Evolutionary conservation across 2,113 vertebrate genomes (phyloP).

Genomic region (Catagonus wagneri): DNA sequence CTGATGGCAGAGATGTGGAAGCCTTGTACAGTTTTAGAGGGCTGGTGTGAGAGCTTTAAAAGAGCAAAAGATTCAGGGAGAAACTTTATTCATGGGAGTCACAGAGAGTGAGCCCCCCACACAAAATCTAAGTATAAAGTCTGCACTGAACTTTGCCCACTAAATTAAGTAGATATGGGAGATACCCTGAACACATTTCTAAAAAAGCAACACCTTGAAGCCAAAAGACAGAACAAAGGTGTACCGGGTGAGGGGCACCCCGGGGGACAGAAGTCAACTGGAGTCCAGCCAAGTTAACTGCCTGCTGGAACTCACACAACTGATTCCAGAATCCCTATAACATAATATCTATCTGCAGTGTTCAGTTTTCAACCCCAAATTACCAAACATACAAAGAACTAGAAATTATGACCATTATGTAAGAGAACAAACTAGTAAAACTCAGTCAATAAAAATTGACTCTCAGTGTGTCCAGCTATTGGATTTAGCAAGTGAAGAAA

Average conservation of each 20-base stretch:
- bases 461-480: not conserved
- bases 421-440: not conserved
- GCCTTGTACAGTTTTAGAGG: rapidly evolving
- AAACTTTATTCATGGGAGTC: not conserved
- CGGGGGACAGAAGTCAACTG: not conserved
- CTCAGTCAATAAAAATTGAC: not conserved
- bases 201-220: not conserved
- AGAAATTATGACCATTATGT: not conserved
- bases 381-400: not conserved
- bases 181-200: not conserved
- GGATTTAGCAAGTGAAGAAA: not conserved
- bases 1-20: not conserved
- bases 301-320: not conserved
- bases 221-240: not conserved
- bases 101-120: not conserved
- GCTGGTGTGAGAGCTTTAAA: not conserved
- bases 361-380: conserved; percentile 17
- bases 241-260: too few relatives aligned
- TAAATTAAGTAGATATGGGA: not conserved
- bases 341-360: too few relatives aligned
- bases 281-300: not conserved
- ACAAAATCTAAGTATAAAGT: not conserved
- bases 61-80: not conserved
- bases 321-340: not conserved
- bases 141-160: not conserved